These are phyloP conservation scores for Chlamydotis undulata DNA, from an alignment of 2,113 vertebrate genomes.

Conservation along the genomic window DNA sequence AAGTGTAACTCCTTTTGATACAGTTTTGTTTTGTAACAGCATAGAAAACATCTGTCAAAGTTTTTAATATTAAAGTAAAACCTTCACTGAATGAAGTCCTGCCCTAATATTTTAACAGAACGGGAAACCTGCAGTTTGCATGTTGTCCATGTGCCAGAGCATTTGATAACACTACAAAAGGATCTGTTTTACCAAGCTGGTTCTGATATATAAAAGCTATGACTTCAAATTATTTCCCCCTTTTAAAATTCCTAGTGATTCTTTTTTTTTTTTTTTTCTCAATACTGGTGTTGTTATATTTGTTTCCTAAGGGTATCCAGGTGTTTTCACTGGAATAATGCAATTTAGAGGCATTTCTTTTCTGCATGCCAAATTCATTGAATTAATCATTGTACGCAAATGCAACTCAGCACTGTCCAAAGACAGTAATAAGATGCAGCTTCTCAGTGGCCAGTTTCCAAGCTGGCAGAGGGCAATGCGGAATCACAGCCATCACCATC, in stretches of 20 bases:
- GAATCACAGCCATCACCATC: neutral
- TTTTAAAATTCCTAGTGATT: conserved; percentile 28
- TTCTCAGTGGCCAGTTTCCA: neutral
- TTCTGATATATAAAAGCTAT: conserved; percentile 8
- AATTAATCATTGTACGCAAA: neutral
- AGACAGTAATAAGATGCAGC: neutral
- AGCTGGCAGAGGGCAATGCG: neutral
- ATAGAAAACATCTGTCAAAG: neutral
- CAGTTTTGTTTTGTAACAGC: neutral
- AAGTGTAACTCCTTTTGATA: neutral
- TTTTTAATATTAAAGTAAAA: neutral
- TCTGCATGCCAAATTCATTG: neutral
- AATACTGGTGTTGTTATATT: neutral
- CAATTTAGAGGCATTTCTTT: neutral
- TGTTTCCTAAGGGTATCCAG: conserved; percentile 31
- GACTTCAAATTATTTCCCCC: neutral
- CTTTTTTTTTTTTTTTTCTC: neutral
- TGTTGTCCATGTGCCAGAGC: neutral
- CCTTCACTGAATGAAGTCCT: neutral
- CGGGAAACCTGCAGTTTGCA: neutral
- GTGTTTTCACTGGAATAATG: conserved; percentile 22
- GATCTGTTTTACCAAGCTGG: conserved; percentile 1
- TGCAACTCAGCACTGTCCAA: neutral
- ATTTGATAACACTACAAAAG: neutral
- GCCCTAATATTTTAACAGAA: neutral